A percentile compares a stretch with the other conserved stretches of the same genome.
phyloP scores from a whole-genome alignment of 2,888 invertebrate genomes.

The Phania funesta region DNA sequence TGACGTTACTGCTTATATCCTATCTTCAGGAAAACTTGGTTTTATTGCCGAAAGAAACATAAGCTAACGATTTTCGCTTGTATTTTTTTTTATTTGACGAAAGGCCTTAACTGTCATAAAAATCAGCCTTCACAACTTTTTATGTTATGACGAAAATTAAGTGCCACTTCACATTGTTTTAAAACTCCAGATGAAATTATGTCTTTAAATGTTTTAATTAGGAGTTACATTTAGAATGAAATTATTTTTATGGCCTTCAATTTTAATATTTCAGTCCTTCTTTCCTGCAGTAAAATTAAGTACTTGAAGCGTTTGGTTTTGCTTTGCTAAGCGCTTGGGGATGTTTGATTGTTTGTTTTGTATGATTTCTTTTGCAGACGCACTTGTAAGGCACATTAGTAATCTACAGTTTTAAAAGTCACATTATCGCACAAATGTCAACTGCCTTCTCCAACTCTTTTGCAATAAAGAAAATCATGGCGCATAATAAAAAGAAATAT shows the following conservation, averaged over 20 bases:
- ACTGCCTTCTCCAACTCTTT: constrained; percentile 36
- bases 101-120: too few species aligned
- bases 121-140: not conserved
- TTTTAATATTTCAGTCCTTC: constrained; percentile 21
- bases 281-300: not conserved
- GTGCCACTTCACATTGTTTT: not conserved
- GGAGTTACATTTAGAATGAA: constrained; percentile 2
- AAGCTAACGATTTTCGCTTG: not conserved
- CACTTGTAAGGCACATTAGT: not conserved
- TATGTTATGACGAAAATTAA: constrained; percentile 3
- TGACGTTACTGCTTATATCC: too few species aligned
- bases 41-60: too few species aligned
- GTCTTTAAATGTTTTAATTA: constrained; percentile 19
- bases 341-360: constrained; percentile 8
- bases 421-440: constrained; percentile 56
- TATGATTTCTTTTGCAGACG: constrained; percentile 21
- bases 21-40: too few species aligned
- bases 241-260: constrained; percentile 12
- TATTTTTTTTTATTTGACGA: not conserved
- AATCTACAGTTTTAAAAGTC: constrained; percentile 24
- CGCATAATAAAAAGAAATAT: constrained; percentile 45
- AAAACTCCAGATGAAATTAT: not conserved
- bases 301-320: constrained; percentile 30
- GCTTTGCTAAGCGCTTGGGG: constrained; percentile 43
- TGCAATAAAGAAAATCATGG: not conserved